Percentiles rank a stretch among this genome's conserved stretches.
phyloP scores from a whole-genome alignment of 2,888 invertebrate genomes.

The Patella pellucida region DNA sequence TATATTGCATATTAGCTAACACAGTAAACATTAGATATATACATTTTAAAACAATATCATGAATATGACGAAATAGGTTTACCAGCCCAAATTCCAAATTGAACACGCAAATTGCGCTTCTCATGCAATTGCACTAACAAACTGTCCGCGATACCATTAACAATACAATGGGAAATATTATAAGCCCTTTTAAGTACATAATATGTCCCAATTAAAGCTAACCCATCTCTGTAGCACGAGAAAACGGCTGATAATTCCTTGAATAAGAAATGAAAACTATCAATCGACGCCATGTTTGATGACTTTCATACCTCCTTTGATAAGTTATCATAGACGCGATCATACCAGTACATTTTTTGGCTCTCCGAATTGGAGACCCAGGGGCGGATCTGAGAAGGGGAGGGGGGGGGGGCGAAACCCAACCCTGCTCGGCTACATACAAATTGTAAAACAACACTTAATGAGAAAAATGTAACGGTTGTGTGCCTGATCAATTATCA shows the following conservation, averaged over 20 bases:
- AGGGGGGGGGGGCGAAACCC: too few species aligned
- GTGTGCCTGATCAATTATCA: too few species aligned
- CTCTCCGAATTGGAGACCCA: too few species aligned
- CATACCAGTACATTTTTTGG: too few species aligned
- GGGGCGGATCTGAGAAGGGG: too few species aligned
- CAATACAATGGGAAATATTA: constrained; percentile 31
- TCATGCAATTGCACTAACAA: constrained; percentile 45
- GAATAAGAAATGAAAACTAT: constrained; percentile 60
- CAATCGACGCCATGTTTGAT: constrained; percentile 54
- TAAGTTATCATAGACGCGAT: too few species aligned
- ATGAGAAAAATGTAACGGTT: too few species aligned
- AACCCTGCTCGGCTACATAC: too few species aligned
- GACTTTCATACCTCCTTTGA: background rate
- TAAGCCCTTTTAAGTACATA: constrained; percentile 53
- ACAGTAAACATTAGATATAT: too few species aligned
- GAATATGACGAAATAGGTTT: constrained; percentile 67
- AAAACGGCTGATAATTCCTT: constrained; percentile 48
- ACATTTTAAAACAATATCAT: too few species aligned
- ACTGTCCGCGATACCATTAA: constrained; percentile 51
- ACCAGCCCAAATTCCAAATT: constrained; percentile 91
- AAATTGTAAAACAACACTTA: too few species aligned
- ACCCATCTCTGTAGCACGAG: constrained; percentile 49
- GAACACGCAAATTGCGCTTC: constrained; percentile 69
- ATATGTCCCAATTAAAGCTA: constrained; percentile 58
- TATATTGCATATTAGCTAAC: too few species aligned